Evolutionary conservation across 2,888 invertebrate species (phyloP), one percentile per base, ranked within the genome.

Genomic region (Venustoraphidia nigricollis): DNA sequence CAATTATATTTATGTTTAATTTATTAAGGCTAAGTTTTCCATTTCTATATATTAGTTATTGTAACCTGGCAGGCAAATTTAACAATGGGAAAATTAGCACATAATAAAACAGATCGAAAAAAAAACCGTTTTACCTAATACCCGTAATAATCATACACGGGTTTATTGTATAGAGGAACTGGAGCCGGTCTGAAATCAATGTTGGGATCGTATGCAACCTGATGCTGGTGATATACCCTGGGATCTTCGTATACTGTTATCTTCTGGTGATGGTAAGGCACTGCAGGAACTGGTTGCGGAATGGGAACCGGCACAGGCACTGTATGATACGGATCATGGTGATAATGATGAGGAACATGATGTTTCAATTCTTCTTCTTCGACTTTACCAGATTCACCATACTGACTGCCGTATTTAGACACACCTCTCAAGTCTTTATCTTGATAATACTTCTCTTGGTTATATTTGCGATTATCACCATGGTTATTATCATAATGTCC

Each of bases 211-310:
- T 27, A 42, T n/a, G 34, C 41, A 35, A 35, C 41, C 9, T 47
- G 37, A 10, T 35, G 34, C 34, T 11, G 11, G 34, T 49, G 35
- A 17, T 44, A 39, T 41, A 42, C 56, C 42, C 62, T 55, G 8
- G 66, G 66, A 55, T 67, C 67, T 56, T 67, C 67, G 50, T 65
- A 67, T 47, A 66, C 58, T 0, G 64, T 66, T 36, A 67, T 65
- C 34, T 47, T 47, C 10, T 36, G 47, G 5, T 35, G 17, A 10
- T 17, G 11, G 13, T 46, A 34, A 1, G 17, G 11, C 11, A 17
- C 34, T 34, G 34, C 13, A 14, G 39, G 38, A 9, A 46, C 17
- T 38, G 46, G 36, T 11, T 27, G 43, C 10, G 17, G 27, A 8
- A 34, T 35, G 27, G 27, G 27, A 35, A 44, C 36, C 37, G 44